A percentile compares a stretch with the other conserved stretches of the same genome.
Conservation (phyloP, 2,888 invertebrate species). For the Coelinius sp. region DNA sequence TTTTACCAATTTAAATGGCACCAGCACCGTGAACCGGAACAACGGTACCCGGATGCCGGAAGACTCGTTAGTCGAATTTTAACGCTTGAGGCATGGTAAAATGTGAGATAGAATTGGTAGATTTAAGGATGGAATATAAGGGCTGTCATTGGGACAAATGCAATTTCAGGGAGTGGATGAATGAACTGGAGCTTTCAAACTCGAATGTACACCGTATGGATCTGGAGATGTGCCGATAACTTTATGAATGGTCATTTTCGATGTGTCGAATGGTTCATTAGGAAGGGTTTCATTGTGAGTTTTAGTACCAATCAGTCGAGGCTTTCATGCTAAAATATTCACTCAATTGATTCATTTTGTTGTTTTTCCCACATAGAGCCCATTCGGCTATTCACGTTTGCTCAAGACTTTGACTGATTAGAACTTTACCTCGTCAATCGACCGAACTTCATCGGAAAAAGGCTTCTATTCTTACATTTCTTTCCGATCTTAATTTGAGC, state of each 20-base stretch:
- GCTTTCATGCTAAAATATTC: background rate
- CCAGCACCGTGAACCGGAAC: constrained; percentile 1
- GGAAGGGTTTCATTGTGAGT: constrained; percentile 4
- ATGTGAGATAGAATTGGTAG: background rate
- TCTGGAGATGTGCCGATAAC: constrained; percentile 12
- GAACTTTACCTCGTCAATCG: too few species aligned
- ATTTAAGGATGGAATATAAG: background rate
- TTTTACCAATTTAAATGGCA: background rate
- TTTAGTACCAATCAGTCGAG: background rate
- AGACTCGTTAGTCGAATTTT: constrained; percentile 27
- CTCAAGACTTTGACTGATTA: too few species aligned
- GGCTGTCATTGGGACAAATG: background rate
- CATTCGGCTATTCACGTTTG: too few species aligned
- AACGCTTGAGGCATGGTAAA: background rate
- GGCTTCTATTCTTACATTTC: too few species aligned
- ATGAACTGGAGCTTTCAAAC: background rate
- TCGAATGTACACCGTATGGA: background rate
- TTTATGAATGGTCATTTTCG: background rate
- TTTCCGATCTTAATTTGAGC: too few species aligned
- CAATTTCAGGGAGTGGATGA: background rate
- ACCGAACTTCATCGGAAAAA: too few species aligned
- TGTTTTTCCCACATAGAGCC: too few species aligned
- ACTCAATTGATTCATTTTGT: background rate
- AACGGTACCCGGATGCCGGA: constrained; percentile 15
- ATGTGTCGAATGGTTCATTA: constrained; percentile 12